These are phyloP conservation scores for Sympetrum striolatum DNA, from an alignment of 2,888 invertebrate species.

Conservation along the genomic window DNA sequence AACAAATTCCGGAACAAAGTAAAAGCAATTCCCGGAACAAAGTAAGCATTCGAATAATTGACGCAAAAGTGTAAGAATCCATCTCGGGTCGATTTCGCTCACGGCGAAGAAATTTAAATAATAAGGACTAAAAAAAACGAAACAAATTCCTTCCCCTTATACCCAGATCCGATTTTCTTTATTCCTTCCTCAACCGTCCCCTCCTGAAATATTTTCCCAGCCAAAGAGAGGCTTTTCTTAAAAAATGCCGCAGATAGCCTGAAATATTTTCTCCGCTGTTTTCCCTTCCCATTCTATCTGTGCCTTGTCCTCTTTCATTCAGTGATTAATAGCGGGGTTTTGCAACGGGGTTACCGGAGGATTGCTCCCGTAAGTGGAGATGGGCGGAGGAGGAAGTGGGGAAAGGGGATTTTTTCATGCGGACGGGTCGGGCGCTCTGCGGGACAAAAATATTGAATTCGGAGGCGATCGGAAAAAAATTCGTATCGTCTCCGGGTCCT, in stretches of 20 bases:
- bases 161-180: neutral
- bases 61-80: neutral
- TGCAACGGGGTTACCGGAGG: slow-evolving; percentile 13
- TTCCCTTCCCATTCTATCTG: neutral
- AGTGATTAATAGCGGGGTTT: slow-evolving; percentile 33
- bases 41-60: neutral
- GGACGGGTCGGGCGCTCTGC: neutral
- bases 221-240: neutral
- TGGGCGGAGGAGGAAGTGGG: neutral
- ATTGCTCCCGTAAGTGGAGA: neutral
- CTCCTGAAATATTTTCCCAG: neutral
- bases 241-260: neutral
- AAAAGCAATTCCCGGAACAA: too few species aligned
- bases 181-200: neutral
- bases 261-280: neutral
- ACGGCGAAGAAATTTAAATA: neutral
- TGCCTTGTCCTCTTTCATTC: neutral
- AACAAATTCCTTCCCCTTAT: neutral
- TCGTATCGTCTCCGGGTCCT: slow-evolving; percentile 28
- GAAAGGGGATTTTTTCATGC: neutral
- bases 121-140: neutral
- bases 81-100: neutral
- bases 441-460: slow-evolving; percentile 32
- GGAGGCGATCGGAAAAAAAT: slow-evolving; percentile 30
- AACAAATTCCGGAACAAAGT: neutral